Conservation (phyloP, 2,888 invertebrate species). For the Hydrotaea cyrtoneurina region DNA sequence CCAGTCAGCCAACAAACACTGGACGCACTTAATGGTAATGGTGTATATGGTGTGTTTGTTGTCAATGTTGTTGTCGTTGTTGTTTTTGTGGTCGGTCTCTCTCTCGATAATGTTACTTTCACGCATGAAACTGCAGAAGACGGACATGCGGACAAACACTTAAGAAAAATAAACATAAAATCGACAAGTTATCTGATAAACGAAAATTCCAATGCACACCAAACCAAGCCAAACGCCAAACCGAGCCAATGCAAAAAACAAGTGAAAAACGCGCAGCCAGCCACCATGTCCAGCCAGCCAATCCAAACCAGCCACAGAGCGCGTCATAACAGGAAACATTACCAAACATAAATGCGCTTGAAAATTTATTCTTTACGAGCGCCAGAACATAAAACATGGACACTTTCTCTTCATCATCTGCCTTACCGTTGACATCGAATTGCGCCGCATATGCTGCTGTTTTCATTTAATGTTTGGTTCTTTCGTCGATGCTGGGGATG, state of each 20-base stretch:
- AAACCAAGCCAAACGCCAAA: neutral
- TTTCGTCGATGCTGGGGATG: neutral
- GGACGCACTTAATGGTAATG: slow-evolving; percentile 38
- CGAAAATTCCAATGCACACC: slow-evolving; percentile 57
- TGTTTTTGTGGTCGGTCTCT: neutral
- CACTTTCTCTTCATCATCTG: slow-evolving; percentile 76
- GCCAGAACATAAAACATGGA: slow-evolving; percentile 75
- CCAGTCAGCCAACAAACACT: slow-evolving; percentile 7
- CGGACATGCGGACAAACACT: slow-evolving; percentile 24
- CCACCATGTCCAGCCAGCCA: neutral
- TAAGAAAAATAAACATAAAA: slow-evolving; percentile 61
- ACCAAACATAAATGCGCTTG: slow-evolving; percentile 68
- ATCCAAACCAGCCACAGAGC: slow-evolving; percentile 38
- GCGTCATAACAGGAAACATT: slow-evolving; percentile 75
- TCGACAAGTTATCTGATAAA: slow-evolving; percentile 56
- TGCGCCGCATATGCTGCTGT: neutral
- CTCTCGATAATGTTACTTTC: slow-evolving; percentile 60
- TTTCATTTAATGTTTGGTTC: too few species aligned
- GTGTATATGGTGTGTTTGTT: slow-evolving; percentile 42
- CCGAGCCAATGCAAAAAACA: neutral
- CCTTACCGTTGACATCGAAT: neutral
- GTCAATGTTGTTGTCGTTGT: slow-evolving; percentile 39
- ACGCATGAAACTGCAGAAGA: slow-evolving; percentile 58
- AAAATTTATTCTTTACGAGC: slow-evolving; percentile 78
- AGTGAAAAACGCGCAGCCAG: neutral